A percentile compares a stretch with the other conserved stretches of the same genome.
Evolutionary conservation across 2,888 invertebrate species (phyloP).

Genomic region (Torymus aiolomorphi): DNA sequence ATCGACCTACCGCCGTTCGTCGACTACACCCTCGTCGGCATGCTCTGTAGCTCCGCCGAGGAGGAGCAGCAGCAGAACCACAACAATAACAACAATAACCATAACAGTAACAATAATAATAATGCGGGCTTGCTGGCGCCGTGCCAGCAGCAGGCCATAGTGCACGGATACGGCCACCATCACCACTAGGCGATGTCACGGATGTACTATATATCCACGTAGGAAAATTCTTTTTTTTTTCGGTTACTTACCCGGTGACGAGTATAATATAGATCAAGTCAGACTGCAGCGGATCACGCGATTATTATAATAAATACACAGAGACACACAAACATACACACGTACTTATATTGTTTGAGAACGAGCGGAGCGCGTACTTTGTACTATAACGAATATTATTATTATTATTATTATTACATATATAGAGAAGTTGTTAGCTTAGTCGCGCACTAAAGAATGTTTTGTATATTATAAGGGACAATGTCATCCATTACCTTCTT

Average conservation of each 20-base stretch:
- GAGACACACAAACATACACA: too few species aligned
- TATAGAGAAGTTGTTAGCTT: conserved; percentile 20
- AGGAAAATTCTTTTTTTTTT: too few species aligned
- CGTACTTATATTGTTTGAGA: neutral
- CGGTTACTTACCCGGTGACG: too few species aligned
- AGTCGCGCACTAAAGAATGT: conserved; percentile 26
- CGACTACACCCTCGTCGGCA: conserved; percentile 73
- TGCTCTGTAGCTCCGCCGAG: conserved; percentile 71
- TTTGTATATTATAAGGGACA: conserved; percentile 21
- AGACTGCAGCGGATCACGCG: too few species aligned
- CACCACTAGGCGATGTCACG: conserved; percentile 66
- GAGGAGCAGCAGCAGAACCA: conserved; percentile 60
- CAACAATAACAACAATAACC: neutral
- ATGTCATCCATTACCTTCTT: conserved; percentile 3
- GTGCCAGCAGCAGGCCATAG: conserved; percentile 42
- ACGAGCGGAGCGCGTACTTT: neutral
- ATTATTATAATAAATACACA: too few species aligned
- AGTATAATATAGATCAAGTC: too few species aligned
- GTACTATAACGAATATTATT: conserved; percentile 32
- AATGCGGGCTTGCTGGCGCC: neutral
- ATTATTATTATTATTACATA: neutral
- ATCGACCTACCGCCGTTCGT: conserved; percentile 71
- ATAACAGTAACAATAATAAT: conserved; percentile 18
- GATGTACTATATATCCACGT: neutral
- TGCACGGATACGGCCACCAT: conserved; percentile 71